phyloP scores from a whole-genome alignment of 2,797 vertebrate species.

The Acanthiza pusilla region DNA sequence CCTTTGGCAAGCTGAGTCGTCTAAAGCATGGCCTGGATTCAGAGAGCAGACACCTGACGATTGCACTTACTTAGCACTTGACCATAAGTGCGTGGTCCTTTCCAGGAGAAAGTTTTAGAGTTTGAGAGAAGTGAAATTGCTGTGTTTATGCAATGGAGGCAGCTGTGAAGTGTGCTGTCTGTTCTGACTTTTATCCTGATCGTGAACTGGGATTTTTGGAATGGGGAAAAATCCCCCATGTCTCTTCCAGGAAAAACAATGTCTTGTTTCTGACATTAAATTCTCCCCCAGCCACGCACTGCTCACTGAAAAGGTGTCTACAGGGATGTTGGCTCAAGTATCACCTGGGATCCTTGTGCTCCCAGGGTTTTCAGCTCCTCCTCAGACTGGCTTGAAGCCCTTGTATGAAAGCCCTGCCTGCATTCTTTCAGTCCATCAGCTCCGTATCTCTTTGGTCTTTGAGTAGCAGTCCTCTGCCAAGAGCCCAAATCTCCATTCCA shows the following conservation, averaged over 20 bases:
- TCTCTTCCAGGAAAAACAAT: background rate
- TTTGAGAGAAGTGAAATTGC: background rate
- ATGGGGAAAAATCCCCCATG: background rate
- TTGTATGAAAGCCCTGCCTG: background rate
- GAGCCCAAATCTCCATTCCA: background rate
- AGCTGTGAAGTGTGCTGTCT: background rate
- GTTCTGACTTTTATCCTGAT: background rate
- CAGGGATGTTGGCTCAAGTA: background rate
- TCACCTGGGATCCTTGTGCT: background rate
- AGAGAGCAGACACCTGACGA: background rate
- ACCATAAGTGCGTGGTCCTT: background rate
- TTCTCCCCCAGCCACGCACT: background rate
- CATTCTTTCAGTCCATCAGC: background rate
- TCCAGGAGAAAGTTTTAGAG: background rate
- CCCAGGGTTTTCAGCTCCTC: background rate
- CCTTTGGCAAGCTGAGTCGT: background rate
- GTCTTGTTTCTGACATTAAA: background rate
- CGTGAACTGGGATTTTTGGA: background rate
- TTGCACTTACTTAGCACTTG: conserved; percentile 14
- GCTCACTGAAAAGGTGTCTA: background rate
- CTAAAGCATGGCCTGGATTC: conserved; percentile 1
- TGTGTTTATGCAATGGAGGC: background rate
- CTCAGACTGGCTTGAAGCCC: background rate
- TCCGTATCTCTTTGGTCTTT: background rate
- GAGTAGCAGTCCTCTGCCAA: background rate